Percentiles rank a stretch among this genome's conserved stretches.
phyloP scores from a whole-genome alignment of 2,888 invertebrate genomes.

The Hydropsyche betteni region DNA sequence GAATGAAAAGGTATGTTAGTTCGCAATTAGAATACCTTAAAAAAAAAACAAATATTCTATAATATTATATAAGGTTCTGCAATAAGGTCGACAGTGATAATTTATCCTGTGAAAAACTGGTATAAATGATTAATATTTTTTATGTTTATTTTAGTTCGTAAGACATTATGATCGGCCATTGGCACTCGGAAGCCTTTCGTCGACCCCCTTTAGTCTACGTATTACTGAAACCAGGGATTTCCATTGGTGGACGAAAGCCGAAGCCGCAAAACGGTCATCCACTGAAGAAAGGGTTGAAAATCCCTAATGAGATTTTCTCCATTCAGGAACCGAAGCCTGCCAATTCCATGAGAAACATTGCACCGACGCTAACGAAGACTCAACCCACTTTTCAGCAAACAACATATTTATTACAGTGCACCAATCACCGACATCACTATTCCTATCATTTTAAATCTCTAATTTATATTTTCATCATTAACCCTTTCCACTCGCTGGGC shows the following conservation, averaged over 20 bases:
- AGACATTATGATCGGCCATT: slow-evolving; percentile 18
- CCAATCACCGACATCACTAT: not conserved
- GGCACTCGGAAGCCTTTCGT: slow-evolving; percentile 23
- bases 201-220: not conserved
- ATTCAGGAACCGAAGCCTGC: slow-evolving; percentile 26
- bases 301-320: slow-evolving; percentile 49
- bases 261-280: slow-evolving; percentile 37
- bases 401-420: not conserved
- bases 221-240: slow-evolving; percentile 25
- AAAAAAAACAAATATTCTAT: no score
- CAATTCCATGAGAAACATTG: not conserved
- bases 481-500: no score
- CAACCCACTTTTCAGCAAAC: not conserved
- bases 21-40: no score
- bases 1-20: no score
- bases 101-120: not conserved
- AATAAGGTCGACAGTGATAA: not conserved
- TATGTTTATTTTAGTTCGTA: not conserved
- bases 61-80: no score
- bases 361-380: slow-evolving; percentile 9
- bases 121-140: not conserved
- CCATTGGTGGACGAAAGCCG: slow-evolving; percentile 24
- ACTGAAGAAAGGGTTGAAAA: slow-evolving; percentile 43
- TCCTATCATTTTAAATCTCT: no score
- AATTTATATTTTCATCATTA: no score